A percentile compares a stretch with the other conserved stretches of the same genome.
Evolutionary conservation across 2,113 vertebrate genomes (phyloP).

Genomic region (Pedionomus torquatus): DNA sequence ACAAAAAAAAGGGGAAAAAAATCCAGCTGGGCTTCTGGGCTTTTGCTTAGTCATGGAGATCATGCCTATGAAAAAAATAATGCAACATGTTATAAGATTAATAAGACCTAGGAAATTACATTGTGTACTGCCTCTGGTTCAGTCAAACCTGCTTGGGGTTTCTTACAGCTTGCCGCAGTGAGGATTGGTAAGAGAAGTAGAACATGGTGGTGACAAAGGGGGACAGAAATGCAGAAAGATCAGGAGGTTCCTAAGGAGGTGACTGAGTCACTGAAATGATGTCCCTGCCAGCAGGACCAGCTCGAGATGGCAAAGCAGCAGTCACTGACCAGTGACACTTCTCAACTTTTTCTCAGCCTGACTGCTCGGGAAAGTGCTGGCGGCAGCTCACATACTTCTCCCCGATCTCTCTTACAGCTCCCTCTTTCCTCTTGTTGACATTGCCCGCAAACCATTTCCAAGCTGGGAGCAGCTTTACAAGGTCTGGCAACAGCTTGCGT

Average conservation of each 20-base stretch:
- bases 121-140: background rate
- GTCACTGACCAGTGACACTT: background rate
- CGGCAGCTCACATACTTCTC: background rate
- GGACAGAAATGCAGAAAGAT: background rate
- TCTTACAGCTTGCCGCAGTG: background rate
- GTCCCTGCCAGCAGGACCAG: background rate
- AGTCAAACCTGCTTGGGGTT: background rate
- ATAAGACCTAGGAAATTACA: background rate
- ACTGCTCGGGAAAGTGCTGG: background rate
- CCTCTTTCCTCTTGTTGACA: slow-evolving; percentile 29
- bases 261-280: background rate
- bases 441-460: slow-evolving; percentile 1
- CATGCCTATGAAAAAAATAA: background rate
- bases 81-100: background rate
- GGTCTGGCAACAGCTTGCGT: slow-evolving; percentile 9
- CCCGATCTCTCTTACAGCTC: background rate
- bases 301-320: background rate
- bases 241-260: background rate
- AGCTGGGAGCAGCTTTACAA: background rate
- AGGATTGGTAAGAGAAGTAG: background rate
- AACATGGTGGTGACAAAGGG: background rate
- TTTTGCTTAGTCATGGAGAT: background rate
- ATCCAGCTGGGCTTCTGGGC: background rate
- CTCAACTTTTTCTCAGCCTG: background rate
- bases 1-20: background rate